Evolutionary conservation across 2,888 invertebrate species (phyloP).

Genomic region (Torymus texanus): DNA sequence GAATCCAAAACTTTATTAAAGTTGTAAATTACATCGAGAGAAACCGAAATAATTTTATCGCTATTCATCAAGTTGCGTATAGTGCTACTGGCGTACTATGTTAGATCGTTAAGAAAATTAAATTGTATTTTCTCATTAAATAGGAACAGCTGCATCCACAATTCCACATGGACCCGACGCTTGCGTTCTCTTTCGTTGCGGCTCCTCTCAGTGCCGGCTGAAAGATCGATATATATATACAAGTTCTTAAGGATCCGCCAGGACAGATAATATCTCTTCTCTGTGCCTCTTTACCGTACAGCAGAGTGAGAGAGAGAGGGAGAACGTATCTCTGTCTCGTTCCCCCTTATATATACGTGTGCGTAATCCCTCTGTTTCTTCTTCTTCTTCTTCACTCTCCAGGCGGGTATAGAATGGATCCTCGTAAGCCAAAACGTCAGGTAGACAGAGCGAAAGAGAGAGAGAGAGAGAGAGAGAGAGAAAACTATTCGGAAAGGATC

Average conservation of each 20-base stretch:
- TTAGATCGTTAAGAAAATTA: constrained; percentile 49
- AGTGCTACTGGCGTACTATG: not conserved
- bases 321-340: constrained; percentile 9
- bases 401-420: constrained; percentile 54
- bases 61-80: constrained; percentile 19
- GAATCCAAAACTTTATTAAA: no score
- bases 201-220: not conserved
- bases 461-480: constrained; percentile 21
- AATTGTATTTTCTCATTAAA: constrained; percentile 60
- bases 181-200: no score
- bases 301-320: not conserved
- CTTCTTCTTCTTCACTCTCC: constrained; percentile 26
- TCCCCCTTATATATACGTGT: not conserved
- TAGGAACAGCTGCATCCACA: constrained; percentile 59
- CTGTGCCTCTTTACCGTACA: constrained; percentile 59
- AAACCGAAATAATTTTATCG: constrained; percentile 13
- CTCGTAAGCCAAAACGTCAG: constrained; percentile 67
- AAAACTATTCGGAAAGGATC: no score
- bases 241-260: constrained; percentile 67
- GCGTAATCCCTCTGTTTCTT: constrained; percentile 51
- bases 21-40: no score
- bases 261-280: constrained; percentile 68
- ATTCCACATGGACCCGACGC: constrained; percentile 51
- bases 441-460: constrained; percentile 60
- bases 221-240: not conserved